Evolutionary conservation across 2,888 invertebrate species (phyloP), one percentile per base, ranked within the genome.

Genomic region (Meliscaeva auricollis): DNA sequence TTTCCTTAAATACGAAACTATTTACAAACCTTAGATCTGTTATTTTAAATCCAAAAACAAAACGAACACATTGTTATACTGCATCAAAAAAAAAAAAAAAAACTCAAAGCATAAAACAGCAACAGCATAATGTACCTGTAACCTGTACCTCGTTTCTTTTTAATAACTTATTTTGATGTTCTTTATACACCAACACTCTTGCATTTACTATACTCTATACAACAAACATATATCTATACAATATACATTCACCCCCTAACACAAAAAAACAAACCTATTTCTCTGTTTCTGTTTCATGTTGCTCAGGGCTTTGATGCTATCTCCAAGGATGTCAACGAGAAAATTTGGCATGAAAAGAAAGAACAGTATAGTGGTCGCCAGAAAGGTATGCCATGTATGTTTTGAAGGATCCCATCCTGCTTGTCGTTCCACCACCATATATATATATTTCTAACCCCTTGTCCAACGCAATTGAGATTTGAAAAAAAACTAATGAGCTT

Each of bases 351-450:
- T 90, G 96, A 97, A 93, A 96, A 95, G 93, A 94, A 95, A 93
- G 95, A 96, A 89, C 96, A 97, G 93, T 97, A 97, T 94, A 95
- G 95, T 92, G 96, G 95, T 93, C 96, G 98, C 92, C 96, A 96
- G 93, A 97, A 97, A 95, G 94, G 97, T 97, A 95, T 95, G 96
- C 94, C 44, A 41, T 69, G 81, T 81, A 74, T 78, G 60, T 54
- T 62, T 66, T 30, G 35, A 58, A 69, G 69, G 70, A 75, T 35
- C 52, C 54, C 22, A 38, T 50, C 46, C 72, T 62, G 62, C 56
- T 64, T 74, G 62, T 73, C 48, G 48, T 73, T 64, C 54, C 46
- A 9, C 9, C 4, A 38, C 13, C 46, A 64, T 17, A 52, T 22
- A 32, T 44, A 70, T 35, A 20, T 20, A 13, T 66, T 46, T 30